Conservation (phyloP, 2,888 invertebrate genomes). For the Eulithis testata region DNA sequence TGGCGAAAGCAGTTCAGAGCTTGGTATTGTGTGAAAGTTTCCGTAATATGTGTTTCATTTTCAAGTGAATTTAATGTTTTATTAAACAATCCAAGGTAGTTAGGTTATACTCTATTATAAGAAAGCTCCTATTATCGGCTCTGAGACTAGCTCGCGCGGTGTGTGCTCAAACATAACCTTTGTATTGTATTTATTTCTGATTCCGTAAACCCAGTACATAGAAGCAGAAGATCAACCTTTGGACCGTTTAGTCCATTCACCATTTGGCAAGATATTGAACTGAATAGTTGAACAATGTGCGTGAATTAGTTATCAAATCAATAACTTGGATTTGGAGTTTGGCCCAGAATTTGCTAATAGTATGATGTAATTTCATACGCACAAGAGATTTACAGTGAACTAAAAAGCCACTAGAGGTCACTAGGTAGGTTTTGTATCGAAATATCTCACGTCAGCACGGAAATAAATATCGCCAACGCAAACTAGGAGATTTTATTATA, state of each 20-base stretch:
- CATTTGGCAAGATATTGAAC: conserved; percentile 19
- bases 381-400: neutral
- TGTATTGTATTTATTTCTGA: conserved; percentile 23
- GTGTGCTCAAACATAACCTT: conserved; percentile 9
- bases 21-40: no score
- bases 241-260: conserved; percentile 2
- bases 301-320: conserved; percentile 6
- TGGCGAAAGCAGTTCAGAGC: no score
- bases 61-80: no score
- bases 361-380: neutral
- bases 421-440: neutral
- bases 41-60: no score
- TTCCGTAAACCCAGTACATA: conserved; percentile 5
- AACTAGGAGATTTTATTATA: no score
- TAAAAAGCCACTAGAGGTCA: no score
- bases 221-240: conserved; percentile 19
- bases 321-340: conserved; percentile 1
- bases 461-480: no score
- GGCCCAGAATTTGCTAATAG: neutral
- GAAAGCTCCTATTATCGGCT: neutral
- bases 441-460: no score
- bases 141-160: neutral
- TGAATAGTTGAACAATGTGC: conserved; percentile 8
- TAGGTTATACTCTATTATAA: neutral
- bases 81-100: no score